These are phyloP conservation scores for Anhinga rufa DNA, from an alignment of 2,113 vertebrate species.

Conservation along the genomic window DNA sequence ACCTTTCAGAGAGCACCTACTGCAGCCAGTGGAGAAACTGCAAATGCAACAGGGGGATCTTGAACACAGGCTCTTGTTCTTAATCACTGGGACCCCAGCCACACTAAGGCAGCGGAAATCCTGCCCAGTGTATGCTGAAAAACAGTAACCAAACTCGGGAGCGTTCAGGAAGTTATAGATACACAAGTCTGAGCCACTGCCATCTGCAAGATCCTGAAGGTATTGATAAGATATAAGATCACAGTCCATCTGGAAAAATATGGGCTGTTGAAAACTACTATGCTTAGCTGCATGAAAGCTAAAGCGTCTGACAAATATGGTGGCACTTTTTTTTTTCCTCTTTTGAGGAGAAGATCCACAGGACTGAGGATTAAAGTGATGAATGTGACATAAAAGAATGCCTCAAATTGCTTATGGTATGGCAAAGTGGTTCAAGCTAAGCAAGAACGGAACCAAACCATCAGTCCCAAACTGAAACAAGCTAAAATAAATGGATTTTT, in stretches of 20 bases:
- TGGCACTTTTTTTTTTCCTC: background rate
- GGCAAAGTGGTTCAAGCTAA: background rate
- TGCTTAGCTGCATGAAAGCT: background rate
- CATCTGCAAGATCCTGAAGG: background rate
- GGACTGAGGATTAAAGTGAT: background rate
- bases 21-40: background rate
- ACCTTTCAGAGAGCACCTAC: background rate
- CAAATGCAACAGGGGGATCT: background rate
- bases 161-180: background rate
- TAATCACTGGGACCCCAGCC: background rate
- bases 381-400: background rate
- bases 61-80: background rate
- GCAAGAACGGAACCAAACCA: background rate
- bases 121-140: background rate
- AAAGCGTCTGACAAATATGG: background rate
- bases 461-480: background rate
- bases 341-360: background rate
- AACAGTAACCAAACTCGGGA: background rate
- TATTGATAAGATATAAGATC: background rate
- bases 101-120: background rate
- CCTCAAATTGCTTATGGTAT: background rate
- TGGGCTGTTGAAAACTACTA: background rate
- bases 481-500: background rate
- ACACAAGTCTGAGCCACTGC: background rate
- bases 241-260: background rate